A percentile compares a stretch with the other conserved stretches of the same genome.
Evolutionary conservation across 2,888 invertebrate genomes (phyloP).

Genomic region (Agrotis puta): DNA sequence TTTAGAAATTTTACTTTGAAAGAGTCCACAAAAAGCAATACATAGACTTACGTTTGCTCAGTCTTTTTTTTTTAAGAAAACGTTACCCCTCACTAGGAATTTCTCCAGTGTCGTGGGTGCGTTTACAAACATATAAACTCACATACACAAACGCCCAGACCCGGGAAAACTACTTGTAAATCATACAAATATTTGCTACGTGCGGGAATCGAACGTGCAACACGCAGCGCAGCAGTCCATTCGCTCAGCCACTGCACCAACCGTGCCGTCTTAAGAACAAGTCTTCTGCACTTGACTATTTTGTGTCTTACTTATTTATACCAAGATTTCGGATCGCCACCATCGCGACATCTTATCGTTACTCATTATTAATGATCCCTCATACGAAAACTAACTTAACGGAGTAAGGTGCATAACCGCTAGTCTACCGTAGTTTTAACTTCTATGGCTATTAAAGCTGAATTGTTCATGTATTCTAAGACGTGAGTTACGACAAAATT

Average conservation of each 20-base stretch:
- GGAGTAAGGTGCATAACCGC: constrained; percentile 35
- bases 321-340: constrained; percentile 55
- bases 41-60: background rate
- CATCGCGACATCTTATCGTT: constrained; percentile 57
- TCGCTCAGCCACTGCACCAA: too few species aligned
- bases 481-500: constrained; percentile 53
- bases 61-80: too few species aligned
- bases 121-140: too few species aligned
- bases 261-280: background rate
- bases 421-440: constrained; percentile 5
- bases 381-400: constrained; percentile 25
- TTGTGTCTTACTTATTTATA: constrained; percentile 42
- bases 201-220: too few species aligned
- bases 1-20: background rate
- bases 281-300: constrained; percentile 26
- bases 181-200: too few species aligned
- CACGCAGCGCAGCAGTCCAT: too few species aligned
- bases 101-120: too few species aligned
- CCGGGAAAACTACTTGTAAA: too few species aligned
- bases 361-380: constrained; percentile 61
- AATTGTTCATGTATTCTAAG: constrained; percentile 45
- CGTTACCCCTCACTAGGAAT: too few species aligned
- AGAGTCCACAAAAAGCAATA: background rate
- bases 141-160: too few species aligned
- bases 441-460: constrained; percentile 30